phyloP scores from a whole-genome alignment of 2,888 invertebrate genomes.

The Luffia ferchaultella region DNA sequence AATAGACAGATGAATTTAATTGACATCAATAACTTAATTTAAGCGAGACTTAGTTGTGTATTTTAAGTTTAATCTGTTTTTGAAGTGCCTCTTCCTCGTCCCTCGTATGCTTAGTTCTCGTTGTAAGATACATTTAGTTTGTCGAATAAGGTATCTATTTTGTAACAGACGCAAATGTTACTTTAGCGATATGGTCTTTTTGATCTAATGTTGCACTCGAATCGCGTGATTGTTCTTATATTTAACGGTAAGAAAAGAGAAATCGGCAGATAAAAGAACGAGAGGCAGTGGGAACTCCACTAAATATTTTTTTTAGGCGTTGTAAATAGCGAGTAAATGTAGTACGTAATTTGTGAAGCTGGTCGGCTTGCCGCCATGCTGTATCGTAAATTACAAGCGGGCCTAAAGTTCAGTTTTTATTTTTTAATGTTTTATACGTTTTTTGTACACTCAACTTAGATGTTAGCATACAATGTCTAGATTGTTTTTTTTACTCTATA shows the following conservation, averaged over 20 bases:
- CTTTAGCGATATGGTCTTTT: background rate
- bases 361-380: background rate
- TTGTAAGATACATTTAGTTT: constrained; percentile 55
- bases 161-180: background rate
- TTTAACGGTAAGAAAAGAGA: background rate
- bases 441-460: constrained; percentile 34
- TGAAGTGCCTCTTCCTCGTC: constrained; percentile 56
- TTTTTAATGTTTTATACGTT: constrained; percentile 39
- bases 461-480: constrained; percentile 30
- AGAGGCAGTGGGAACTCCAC: background rate
- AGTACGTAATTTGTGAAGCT: background rate
- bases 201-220: background rate
- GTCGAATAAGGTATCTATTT: constrained; percentile 4
- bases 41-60: background rate
- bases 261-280: background rate
- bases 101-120: constrained; percentile 37
- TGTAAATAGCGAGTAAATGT: background rate
- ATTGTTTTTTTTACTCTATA: constrained; percentile 43
- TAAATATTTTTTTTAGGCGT: background rate
- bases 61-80: constrained; percentile 36
- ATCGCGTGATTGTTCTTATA: background rate
- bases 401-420: constrained; percentile 35
- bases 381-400: constrained; percentile 6
- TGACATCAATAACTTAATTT: background rate
- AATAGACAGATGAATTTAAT: no score